Conservation (phyloP, 2,797 vertebrate genomes). For the Rhynchotus rufescens region DNA sequence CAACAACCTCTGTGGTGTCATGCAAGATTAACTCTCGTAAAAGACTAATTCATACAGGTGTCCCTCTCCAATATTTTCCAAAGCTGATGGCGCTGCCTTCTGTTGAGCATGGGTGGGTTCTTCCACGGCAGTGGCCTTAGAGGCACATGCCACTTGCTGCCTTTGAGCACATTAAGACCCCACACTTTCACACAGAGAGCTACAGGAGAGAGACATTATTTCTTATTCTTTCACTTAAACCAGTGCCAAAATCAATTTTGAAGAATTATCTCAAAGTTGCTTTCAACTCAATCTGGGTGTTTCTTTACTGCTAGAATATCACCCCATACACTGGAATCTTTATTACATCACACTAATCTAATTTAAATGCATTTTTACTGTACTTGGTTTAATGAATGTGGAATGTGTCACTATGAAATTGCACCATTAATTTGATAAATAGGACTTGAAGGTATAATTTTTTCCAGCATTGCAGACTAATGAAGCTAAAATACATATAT, state of each 20-base stretch:
- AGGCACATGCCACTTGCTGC: background rate
- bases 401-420: conserved; percentile 89
- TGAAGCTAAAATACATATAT: conserved; percentile 91
- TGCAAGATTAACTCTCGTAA: background rate
- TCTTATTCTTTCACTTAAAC: conserved; percentile 52
- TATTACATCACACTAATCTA: conserved; percentile 89
- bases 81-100: background rate
- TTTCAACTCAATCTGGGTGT: conserved; percentile 73
- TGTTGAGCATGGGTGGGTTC: background rate
- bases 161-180: background rate
- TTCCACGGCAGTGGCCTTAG: rapidly evolving
- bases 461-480: conserved; percentile 88
- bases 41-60: background rate
- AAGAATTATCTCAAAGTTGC: conserved; percentile 76
- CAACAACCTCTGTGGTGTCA: rapidly evolving
- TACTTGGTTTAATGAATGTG: conserved; percentile 89
- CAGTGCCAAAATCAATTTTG: conserved; percentile 75
- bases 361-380: conserved; percentile 88
- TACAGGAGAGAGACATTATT: background rate
- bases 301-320: conserved; percentile 79
- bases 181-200: background rate
- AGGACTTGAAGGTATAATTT: conserved; percentile 90
- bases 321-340: conserved; percentile 77
- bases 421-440: conserved; percentile 90
- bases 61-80: rapidly evolving